Conservation (phyloP, 2,113 vertebrate genomes). For the Martes martes region DNA sequence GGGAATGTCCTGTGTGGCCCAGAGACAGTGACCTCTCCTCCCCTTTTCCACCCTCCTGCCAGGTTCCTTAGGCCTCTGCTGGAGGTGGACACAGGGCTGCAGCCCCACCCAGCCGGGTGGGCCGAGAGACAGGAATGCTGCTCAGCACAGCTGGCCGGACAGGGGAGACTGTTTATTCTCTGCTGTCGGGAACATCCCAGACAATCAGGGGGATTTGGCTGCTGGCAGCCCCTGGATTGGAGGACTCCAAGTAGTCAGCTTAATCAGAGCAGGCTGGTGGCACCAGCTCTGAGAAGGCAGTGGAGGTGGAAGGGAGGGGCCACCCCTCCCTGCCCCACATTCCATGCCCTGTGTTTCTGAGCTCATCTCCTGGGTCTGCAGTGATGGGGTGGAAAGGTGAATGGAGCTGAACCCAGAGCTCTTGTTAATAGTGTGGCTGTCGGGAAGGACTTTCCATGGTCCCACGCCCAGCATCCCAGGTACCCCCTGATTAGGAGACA, state of each 20-base stretch:
- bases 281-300: background rate
- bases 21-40: background rate
- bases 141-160: constrained; percentile 50
- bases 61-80: constrained; percentile 42
- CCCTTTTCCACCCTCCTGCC: background rate
- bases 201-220: constrained; percentile 64
- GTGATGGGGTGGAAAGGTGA: background rate
- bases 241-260: constrained; percentile 26
- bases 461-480: background rate
- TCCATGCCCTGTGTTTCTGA: background rate
- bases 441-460: background rate
- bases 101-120: background rate
- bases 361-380: background rate
- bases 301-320: background rate
- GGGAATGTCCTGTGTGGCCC: background rate
- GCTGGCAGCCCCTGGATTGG: constrained; percentile 20
- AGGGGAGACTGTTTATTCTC: constrained; percentile 68
- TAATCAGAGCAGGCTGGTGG: constrained; percentile 47
- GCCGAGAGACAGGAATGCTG: constrained; percentile 35
- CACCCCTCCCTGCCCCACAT: background rate
- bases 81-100: constrained; percentile 38
- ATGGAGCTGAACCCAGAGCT: background rate
- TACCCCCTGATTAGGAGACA: background rate
- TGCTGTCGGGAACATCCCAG: constrained; percentile 54
- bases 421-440: background rate